Percentiles rank a stretch among this genome's conserved stretches.
These are phyloP conservation scores for Drosophila baimaii DNA, from an alignment of 1,140 invertebrate species.

Conservation along the genomic window DNA sequence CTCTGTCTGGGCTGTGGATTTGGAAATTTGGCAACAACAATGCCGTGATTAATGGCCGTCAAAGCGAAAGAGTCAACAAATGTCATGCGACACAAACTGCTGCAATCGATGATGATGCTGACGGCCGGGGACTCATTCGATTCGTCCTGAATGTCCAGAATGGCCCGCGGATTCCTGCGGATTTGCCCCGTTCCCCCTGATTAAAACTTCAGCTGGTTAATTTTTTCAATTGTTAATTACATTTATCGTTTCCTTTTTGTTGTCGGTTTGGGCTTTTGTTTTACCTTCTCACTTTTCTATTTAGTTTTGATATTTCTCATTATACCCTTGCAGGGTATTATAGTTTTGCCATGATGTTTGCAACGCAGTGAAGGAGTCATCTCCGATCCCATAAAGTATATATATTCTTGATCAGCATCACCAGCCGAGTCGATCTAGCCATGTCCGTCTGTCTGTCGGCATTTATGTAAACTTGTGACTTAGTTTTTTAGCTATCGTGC, in stretches of 20 bases:
- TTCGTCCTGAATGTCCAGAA: too few relatives aligned
- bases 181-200: too few relatives aligned
- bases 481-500: too few relatives aligned
- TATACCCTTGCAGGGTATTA: too few relatives aligned
- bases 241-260: constrained; percentile 54
- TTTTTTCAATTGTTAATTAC: constrained; percentile 63
- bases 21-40: constrained; percentile 77
- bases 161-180: too few relatives aligned
- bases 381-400: too few relatives aligned
- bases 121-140: neutral
- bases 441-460: too few relatives aligned
- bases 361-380: too few relatives aligned
- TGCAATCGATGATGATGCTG: constrained; percentile 14
- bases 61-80: constrained; percentile 82
- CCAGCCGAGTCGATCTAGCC: too few relatives aligned
- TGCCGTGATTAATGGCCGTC: constrained; percentile 80
- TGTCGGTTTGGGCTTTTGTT: constrained; percentile 25
- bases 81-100: constrained; percentile 60
- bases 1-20: constrained; percentile 62
- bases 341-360: too few relatives aligned
- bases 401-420: too few relatives aligned
- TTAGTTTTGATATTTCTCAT: constrained; percentile 55
- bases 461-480: too few relatives aligned
- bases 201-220: constrained; percentile 15
- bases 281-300: constrained; percentile 21